phyloP scores from a whole-genome alignment of 2,888 invertebrate genomes.

The Spisula subtruncata region DNA sequence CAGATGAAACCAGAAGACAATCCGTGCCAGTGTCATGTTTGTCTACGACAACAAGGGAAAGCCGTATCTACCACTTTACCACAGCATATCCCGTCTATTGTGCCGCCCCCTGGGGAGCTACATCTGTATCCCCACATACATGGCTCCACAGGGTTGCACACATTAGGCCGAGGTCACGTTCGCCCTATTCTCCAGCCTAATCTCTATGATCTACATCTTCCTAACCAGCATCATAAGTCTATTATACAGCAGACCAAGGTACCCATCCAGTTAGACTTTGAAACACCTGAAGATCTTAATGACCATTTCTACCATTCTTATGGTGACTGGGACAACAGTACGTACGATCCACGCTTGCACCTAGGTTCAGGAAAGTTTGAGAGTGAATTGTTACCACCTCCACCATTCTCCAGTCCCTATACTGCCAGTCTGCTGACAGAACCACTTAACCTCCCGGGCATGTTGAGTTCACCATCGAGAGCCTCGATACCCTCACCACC shows the following conservation, averaged over 20 bases:
- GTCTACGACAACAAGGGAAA: slow-evolving; percentile 85
- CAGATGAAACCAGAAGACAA: slow-evolving; percentile 78
- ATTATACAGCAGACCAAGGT: slow-evolving; percentile 78
- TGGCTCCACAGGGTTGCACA: slow-evolving; percentile 80
- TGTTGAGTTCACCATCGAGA: slow-evolving; percentile 67
- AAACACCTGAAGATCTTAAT: slow-evolving; percentile 83
- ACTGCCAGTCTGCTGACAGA: slow-evolving; percentile 76
- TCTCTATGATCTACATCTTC: slow-evolving; percentile 85
- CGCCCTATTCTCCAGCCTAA: slow-evolving; percentile 84
- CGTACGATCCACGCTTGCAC: slow-evolving; percentile 81
- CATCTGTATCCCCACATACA: slow-evolving; percentile 87
- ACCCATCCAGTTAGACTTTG: slow-evolving; percentile 85
- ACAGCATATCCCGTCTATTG: slow-evolving; percentile 80
- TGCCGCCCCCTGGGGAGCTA: slow-evolving; percentile 84
- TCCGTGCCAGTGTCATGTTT: slow-evolving; percentile 87
- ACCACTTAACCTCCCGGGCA: slow-evolving; percentile 70
- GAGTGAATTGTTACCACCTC: slow-evolving; percentile 83
- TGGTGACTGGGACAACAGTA: slow-evolving; percentile 86
- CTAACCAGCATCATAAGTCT: slow-evolving; percentile 73
- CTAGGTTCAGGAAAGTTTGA: slow-evolving; percentile 78
- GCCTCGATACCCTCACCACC: slow-evolving; percentile 65
- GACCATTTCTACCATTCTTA: slow-evolving; percentile 86
- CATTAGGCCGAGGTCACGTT: slow-evolving; percentile 74
- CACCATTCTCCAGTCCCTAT: slow-evolving; percentile 82
- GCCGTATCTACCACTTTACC: slow-evolving; percentile 85